Evolutionary conservation across 2,113 vertebrate species (phyloP), one percentile per base, ranked within the genome.

Genomic region (Herpailurus yagouaroundi): DNA sequence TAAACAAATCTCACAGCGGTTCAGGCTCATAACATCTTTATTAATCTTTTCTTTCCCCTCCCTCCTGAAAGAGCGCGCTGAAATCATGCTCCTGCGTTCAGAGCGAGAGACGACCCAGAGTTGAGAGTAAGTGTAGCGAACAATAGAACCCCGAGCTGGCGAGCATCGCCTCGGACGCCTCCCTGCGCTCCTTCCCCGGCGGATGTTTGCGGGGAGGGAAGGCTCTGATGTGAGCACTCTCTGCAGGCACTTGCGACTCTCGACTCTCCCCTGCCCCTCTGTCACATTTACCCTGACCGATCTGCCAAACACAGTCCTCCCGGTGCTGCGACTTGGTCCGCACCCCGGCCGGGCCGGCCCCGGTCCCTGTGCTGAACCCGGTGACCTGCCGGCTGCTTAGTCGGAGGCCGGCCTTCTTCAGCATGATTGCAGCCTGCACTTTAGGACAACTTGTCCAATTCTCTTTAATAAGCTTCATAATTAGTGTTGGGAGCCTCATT

Each of bases 11-110:
- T 99, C 99, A 98, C 99, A 98, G 98, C 98, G 98, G 98, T 99
- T 98, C 99, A 99, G 99, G 98, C 99, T 99, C 98, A 99, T 99
- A 99, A 99, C 99, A 98, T 99, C 99, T 99, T 99, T 99, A 99
- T 99, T 99, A 99, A 99, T 98, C 98, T 98, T 98, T 97, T 95
- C 97, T 52, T 5, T 45, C 50, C 84, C 82, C 89, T 66, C 94
- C 88, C 94, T 96, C 94, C 96, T 92, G 97, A 97, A 98, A 98
- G 97, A 98, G 95, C 94, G 92, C 87, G 23, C 95, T 96, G 97
- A 98, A 98, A 98, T 98, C 97, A 92, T 93, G 98, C 98, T 94
- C 96, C 89, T 77, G 64, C 96, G 98, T 98, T 97, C 98, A 91
- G 94, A 96, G 15, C 74, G 41, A 4, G 94, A 94, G 98, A 98